Base-by-base conservation (phyloP, 2,888 invertebrate species). In the Andrena minutula region DNA sequence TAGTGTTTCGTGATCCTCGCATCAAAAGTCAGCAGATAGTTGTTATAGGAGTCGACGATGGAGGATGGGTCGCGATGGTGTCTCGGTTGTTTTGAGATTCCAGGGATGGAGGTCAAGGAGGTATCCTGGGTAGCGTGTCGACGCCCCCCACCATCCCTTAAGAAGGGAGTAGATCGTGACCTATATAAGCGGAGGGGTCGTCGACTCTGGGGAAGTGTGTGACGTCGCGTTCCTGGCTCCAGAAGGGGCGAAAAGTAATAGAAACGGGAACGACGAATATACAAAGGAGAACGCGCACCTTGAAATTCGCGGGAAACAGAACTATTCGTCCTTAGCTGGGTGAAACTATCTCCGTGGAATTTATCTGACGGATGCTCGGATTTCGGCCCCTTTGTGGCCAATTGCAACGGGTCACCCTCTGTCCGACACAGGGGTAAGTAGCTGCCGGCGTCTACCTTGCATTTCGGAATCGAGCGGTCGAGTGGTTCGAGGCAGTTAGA, bases 321-420 rank as follows among this genome's bases (percentile, higher is more conserved):
- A 90, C 91, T 90, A 92, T 92, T 91, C 89, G 89, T 90, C 90
- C 92, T 90, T 90, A 92, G 91, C 87, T 83, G 72, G 64, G 73
- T 65, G 71, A 68, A 86, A 88, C 86, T 88, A 89, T 90, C 87
- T 86, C 80, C 85, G 83, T 71, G 89, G 84, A 90, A 89, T 89
- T 89, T 83, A 80, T 86, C 83, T 78, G 74, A 80, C 58, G 75
- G 79, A 75, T 73, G 75, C 82, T 56, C 8, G 65, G 49, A 58
- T 53, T 60, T 66, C 49, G 63, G 72, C 82, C 20, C n/a, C 49
- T 30, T 32, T 30, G 23, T 56, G 58, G 30, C 65, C 63, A 61
- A 35, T 30, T 71, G 61, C 77, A 32, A 74, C 66, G 56, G 63
- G 66, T 65, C 65, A 30, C 60, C 66, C 68, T 32, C 74, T 74